These are phyloP conservation scores for Fabriciana adippe DNA, from an alignment of 2,888 invertebrate genomes.

Conservation along the genomic window DNA sequence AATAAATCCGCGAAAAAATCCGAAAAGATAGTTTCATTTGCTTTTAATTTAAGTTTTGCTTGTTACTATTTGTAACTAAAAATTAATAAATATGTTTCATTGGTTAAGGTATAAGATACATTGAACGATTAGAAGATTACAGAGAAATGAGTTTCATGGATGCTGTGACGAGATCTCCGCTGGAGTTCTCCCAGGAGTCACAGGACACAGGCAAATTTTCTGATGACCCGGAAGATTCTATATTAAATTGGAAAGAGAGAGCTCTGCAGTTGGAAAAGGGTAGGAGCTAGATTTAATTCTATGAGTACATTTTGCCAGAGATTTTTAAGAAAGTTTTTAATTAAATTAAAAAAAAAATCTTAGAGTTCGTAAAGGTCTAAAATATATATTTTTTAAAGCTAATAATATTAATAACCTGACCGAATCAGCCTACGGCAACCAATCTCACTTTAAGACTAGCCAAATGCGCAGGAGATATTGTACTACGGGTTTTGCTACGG, in stretches of 20 bases:
- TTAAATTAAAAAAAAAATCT: not conserved
- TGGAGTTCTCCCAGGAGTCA: slow-evolving; percentile 70
- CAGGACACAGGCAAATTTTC: slow-evolving; percentile 60
- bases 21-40: too few relatives aligned
- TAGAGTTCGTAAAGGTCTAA: too few relatives aligned
- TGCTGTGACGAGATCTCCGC: slow-evolving; percentile 66
- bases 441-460: too few relatives aligned
- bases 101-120: slow-evolving; percentile 58
- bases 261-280: slow-evolving; percentile 84
- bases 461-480: too few relatives aligned
- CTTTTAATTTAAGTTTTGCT: not conserved
- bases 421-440: too few relatives aligned
- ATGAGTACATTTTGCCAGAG: not conserved
- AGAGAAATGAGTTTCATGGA: slow-evolving; percentile 54
- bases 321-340: not conserved
- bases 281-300: not conserved
- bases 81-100: slow-evolving; percentile 8
- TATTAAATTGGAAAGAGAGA: slow-evolving; percentile 80
- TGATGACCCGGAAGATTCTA: slow-evolving; percentile 55
- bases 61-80: not conserved
- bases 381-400: too few relatives aligned
- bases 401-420: too few relatives aligned
- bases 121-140: slow-evolving; percentile 66
- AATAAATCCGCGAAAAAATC: too few relatives aligned
- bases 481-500: too few relatives aligned